Evolutionary conservation across 2,113 vertebrate species (phyloP).

Genomic region (Talpa occidentalis): DNA sequence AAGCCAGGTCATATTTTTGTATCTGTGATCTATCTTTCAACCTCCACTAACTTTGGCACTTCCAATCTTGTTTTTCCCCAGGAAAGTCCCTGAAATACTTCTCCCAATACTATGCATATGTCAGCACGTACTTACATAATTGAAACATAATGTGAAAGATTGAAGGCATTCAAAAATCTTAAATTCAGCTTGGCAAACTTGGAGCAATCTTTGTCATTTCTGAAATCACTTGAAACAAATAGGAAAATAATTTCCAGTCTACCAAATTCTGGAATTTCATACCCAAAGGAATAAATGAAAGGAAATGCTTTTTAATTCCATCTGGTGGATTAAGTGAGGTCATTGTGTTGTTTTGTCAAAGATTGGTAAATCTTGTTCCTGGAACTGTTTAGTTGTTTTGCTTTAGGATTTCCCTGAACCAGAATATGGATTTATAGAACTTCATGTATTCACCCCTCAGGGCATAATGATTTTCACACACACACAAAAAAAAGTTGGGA

Average conservation of each 20-base stretch:
- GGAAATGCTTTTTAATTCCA: slow-evolving; percentile 6
- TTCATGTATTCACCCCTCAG: background rate
- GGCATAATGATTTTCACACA: background rate
- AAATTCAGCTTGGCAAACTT: background rate
- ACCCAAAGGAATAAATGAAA: background rate
- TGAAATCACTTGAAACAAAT: background rate
- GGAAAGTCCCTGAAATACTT: background rate
- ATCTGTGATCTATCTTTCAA: background rate
- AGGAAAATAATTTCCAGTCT: background rate
- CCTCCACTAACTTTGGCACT: background rate
- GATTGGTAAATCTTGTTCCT: background rate
- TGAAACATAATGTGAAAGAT: background rate
- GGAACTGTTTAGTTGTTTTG: background rate
- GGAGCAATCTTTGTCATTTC: background rate
- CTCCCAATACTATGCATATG: background rate
- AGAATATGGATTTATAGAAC: background rate
- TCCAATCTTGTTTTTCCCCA: background rate
- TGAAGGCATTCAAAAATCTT: background rate
- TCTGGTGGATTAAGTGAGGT: background rate
- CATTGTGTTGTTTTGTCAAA: background rate
- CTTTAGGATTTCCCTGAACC: background rate
- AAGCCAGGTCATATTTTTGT: background rate
- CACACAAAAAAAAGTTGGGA: background rate
- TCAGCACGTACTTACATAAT: background rate
- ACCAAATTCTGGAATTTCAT: background rate